These are phyloP conservation scores for Ictidomys tridecemlineatus DNA, from an alignment of 2,113 vertebrate species.

Conservation along the genomic window DNA sequence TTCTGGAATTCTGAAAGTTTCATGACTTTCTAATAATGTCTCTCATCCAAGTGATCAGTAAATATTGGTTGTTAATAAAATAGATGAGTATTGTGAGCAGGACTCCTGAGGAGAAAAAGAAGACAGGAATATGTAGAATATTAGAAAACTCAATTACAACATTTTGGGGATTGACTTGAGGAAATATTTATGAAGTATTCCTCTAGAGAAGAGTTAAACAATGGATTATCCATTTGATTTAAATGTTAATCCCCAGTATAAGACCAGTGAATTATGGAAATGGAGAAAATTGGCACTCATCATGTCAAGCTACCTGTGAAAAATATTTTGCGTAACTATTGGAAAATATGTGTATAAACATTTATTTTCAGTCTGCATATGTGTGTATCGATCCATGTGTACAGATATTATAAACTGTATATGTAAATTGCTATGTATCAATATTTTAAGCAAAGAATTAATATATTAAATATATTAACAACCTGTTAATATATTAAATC, in stretches of 20 bases:
- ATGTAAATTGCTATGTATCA: not conserved
- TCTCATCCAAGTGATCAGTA: not conserved
- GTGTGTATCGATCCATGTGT: not conserved
- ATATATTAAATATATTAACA: no score
- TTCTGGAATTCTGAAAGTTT: not conserved
- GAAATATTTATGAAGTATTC: not conserved
- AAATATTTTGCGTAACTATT: not conserved
- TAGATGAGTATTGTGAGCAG: not conserved
- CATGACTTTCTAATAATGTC: not conserved
- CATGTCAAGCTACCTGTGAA: not conserved
- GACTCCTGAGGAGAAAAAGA: not conserved
- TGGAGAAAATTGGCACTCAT: not conserved
- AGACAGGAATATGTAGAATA: not conserved
- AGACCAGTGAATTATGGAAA: not conserved
- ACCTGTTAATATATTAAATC: no score
- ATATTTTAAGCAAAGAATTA: no score
- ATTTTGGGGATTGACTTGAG: not conserved
- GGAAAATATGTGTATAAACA: not conserved
- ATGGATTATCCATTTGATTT: not conserved
- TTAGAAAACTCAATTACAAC: not conserved
- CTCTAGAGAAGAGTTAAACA: not conserved
- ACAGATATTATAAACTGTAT: not conserved
- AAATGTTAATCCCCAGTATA: not conserved
- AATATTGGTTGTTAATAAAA: not conserved
- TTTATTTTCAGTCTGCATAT: not conserved